phyloP scores from a whole-genome alignment of 2,113 vertebrate species.

The Phalacrocorax aristotelis region DNA sequence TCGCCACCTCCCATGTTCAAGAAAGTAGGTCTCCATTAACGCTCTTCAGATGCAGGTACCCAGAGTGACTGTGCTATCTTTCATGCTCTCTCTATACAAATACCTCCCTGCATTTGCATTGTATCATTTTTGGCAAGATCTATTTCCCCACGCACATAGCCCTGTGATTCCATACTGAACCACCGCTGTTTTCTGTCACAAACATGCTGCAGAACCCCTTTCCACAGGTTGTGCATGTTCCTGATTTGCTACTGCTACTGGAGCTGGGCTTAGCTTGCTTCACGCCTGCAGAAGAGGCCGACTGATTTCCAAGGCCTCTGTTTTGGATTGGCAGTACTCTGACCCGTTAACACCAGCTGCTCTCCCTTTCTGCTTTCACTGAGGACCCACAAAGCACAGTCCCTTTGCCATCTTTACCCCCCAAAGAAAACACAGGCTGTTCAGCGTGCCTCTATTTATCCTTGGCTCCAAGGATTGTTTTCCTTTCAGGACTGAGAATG shows the following conservation, averaged over 20 bases:
- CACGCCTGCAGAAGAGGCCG: background rate
- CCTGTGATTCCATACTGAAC: accelerated
- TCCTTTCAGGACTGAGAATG: background rate
- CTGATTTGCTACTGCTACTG: no score
- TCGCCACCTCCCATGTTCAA: background rate
- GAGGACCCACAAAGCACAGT: background rate
- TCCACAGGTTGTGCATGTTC: background rate
- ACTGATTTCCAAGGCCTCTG: background rate
- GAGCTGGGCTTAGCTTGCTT: background rate
- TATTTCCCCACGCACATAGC: background rate
- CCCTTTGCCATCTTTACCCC: background rate
- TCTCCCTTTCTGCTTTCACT: background rate
- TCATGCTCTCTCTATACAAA: background rate
- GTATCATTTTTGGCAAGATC: background rate
- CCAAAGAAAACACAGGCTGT: background rate
- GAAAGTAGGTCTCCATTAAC: no score
- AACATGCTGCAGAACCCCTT: background rate
- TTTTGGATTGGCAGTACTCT: background rate
- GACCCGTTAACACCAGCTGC: background rate
- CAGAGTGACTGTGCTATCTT: background rate
- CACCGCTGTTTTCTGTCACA: background rate
- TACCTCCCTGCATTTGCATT: accelerated
- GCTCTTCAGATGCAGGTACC: background rate
- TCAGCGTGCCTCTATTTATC: background rate
- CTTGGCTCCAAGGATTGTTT: background rate